Evolutionary conservation across 2,797 vertebrate species (phyloP).

Genomic region (Pangasius krempfi): DNA sequence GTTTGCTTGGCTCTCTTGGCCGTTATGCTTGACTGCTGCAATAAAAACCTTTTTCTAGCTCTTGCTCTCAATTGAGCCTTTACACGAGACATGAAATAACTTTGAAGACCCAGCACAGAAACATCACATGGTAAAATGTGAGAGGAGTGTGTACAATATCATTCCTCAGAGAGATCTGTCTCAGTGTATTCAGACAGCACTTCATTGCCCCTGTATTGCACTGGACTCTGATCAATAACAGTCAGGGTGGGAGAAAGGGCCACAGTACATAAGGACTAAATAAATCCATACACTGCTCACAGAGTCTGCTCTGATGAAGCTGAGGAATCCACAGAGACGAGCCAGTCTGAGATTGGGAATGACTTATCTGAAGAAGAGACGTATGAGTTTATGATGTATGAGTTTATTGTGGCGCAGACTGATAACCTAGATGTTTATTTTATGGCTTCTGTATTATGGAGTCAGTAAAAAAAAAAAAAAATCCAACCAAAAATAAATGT

Average conservation of each 20-base stretch:
- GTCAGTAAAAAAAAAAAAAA: neutral
- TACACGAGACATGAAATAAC: conserved; percentile 32
- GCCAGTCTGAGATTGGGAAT: conserved; percentile 30
- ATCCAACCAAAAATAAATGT: neutral
- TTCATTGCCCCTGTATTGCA: conserved; percentile 50
- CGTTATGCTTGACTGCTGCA: conserved; percentile 30
- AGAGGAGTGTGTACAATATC: conserved; percentile 31
- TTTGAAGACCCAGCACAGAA: conserved; percentile 34
- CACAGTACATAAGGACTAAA: conserved; percentile 60
- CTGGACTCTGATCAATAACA: conserved; percentile 56
- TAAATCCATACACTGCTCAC: conserved; percentile 58
- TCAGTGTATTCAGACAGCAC: conserved; percentile 37
- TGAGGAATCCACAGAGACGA: conserved; percentile 42
- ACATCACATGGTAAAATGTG: conserved; percentile 37
- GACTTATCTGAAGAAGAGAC: conserved; percentile 44
- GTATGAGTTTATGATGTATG: conserved; percentile 34
- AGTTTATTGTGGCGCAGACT: conserved; percentile 24
- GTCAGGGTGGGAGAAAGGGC: conserved; percentile 49
- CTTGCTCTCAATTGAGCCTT: conserved; percentile 33
- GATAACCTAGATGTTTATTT: neutral
- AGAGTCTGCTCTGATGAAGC: conserved; percentile 35
- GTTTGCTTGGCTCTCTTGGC: conserved; percentile 41
- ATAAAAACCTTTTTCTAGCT: conserved; percentile 36
- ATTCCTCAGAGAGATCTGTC: conserved; percentile 43
- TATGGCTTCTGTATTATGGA: neutral